These are phyloP conservation scores for Dorcus hopei DNA, from an alignment of 2,888 invertebrate species.

Conservation along the genomic window DNA sequence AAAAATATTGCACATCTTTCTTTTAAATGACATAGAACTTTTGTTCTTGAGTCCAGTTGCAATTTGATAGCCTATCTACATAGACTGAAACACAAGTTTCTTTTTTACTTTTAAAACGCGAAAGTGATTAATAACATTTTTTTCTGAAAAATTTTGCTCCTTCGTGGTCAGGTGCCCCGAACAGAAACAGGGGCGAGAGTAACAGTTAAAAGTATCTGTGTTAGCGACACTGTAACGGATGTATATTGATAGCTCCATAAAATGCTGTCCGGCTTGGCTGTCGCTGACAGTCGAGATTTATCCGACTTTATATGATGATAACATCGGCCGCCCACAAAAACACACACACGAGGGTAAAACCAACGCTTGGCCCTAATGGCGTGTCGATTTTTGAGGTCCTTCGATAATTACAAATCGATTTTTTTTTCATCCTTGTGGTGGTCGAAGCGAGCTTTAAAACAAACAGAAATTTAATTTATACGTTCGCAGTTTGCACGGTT, in stretches of 20 bases:
- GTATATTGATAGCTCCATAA: slow-evolving; percentile 49
- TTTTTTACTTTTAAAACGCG: too few relatives aligned
- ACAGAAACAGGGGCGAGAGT: neutral
- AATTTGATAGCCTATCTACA: too few relatives aligned
- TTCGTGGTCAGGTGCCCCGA: too few relatives aligned
- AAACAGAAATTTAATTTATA: slow-evolving; percentile 28
- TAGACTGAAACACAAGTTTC: too few relatives aligned
- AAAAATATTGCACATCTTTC: too few relatives aligned
- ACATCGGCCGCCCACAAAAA: slow-evolving; percentile 11
- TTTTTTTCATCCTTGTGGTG: too few relatives aligned
- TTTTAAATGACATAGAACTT: too few relatives aligned
- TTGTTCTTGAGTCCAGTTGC: too few relatives aligned
- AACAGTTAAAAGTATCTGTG: slow-evolving; percentile 30
- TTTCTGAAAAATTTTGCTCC: too few relatives aligned
- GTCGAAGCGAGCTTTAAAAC: slow-evolving; percentile 9
- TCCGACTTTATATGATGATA: slow-evolving; percentile 42
- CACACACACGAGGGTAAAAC: slow-evolving; percentile 9
- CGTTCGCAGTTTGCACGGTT: slow-evolving; percentile 20
- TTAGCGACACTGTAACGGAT: slow-evolving; percentile 48
- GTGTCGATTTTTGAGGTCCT: neutral
- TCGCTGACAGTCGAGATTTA: slow-evolving; percentile 47
- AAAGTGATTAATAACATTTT: too few relatives aligned
- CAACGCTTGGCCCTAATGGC: neutral
- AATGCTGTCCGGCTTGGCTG: slow-evolving; percentile 45
- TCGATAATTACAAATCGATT: neutral